Evolutionary conservation across 2,113 vertebrate species (phyloP).

Genomic region (Gymnobelideus leadbeateri): DNA sequence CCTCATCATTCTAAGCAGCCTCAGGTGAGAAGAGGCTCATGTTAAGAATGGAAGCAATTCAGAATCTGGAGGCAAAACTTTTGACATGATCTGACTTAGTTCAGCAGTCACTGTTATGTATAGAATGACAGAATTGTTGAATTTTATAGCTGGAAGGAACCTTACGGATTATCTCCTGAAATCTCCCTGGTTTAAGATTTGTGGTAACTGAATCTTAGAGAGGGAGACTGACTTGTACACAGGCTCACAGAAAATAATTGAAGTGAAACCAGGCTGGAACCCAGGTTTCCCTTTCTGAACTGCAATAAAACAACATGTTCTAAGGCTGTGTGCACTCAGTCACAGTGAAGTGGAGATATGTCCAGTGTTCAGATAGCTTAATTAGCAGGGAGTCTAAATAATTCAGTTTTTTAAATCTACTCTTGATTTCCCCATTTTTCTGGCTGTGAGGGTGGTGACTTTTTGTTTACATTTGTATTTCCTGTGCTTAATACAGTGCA

Average conservation of each 20-base stretch:
- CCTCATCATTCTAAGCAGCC: conserved; percentile 85
- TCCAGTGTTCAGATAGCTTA: neutral
- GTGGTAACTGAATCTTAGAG: neutral
- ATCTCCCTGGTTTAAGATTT: neutral
- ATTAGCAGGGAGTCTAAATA: neutral
- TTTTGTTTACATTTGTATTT: neutral
- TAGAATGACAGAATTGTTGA: neutral
- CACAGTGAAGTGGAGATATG: neutral
- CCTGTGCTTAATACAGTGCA: neutral
- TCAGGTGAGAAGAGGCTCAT: conserved; percentile 81
- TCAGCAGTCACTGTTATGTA: neutral
- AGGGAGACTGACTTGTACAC: neutral
- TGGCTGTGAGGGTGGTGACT: neutral
- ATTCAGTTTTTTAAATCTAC: neutral
- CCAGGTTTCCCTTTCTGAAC: neutral
- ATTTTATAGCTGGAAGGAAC: neutral
- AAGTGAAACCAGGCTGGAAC: neutral
- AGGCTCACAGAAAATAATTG: neutral
- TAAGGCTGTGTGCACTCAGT: neutral
- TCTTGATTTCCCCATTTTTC: neutral
- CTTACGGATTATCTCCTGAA: neutral
- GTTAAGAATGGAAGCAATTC: conserved; percentile 75
- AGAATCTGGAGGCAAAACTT: conserved; percentile 75
- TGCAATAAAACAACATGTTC: neutral
- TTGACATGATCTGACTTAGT: conserved; percentile 56